phyloP scores from a whole-genome alignment of 1,140 invertebrate genomes.

The Drosophila miranda region DNA sequence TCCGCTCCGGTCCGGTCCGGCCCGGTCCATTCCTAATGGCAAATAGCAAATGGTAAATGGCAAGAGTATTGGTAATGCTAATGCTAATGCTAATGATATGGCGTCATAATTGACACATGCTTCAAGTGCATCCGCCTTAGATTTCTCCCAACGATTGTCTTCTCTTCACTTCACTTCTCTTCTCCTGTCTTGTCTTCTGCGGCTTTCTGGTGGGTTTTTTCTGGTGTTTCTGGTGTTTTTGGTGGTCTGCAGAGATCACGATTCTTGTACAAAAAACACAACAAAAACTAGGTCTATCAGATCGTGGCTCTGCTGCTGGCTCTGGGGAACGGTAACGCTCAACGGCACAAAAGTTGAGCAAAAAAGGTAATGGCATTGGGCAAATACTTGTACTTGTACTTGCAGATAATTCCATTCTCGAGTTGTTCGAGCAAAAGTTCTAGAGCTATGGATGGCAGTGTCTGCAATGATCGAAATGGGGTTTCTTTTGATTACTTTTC shows the following conservation, averaged over 20 bases:
- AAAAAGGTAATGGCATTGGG: slow-evolving; percentile 28
- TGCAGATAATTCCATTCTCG: too few relatives aligned
- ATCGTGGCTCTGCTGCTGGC: slow-evolving; percentile 19
- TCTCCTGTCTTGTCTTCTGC: not conserved
- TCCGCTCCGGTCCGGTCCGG: slow-evolving; percentile 55
- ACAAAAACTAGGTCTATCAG: slow-evolving; percentile 59
- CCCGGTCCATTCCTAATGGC: slow-evolving; percentile 39
- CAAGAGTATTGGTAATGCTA: slow-evolving; percentile 20
- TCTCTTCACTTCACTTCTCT: not conserved
- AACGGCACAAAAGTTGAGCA: not conserved
- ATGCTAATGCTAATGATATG: slow-evolving; percentile 52
- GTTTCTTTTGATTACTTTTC: too few relatives aligned
- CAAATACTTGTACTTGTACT: not conserved
- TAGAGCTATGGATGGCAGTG: not conserved
- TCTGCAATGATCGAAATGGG: too few relatives aligned
- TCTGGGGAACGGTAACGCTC: too few relatives aligned
- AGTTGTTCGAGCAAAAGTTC: too few relatives aligned
- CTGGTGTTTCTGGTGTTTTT: slow-evolving; percentile 1
- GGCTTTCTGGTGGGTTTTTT: not conserved
- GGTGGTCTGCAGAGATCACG: slow-evolving; percentile 45
- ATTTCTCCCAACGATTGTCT: slow-evolving; percentile 17
- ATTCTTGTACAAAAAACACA: slow-evolving; percentile 15
- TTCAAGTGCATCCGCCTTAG: slow-evolving; percentile 72
- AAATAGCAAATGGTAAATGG: slow-evolving; percentile 23
- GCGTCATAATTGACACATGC: slow-evolving; percentile 79